Evolutionary conservation across 2,113 vertebrate genomes (phyloP), one percentile per base, ranked within the genome.

Genomic region (Puntigrus tetrazona): DNA sequence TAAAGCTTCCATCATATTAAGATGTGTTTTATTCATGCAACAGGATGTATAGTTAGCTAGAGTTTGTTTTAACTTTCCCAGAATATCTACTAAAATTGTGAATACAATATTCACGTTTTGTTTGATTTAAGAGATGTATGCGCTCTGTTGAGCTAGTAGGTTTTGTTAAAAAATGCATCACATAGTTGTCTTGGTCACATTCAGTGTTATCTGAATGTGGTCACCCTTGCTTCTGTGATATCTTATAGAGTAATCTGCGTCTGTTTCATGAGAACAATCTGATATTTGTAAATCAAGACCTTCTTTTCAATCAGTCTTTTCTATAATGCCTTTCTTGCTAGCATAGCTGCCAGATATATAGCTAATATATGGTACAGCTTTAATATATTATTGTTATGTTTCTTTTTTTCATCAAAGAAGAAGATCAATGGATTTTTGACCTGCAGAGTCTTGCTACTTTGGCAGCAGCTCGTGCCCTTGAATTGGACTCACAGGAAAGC

Each of bases 371-470:
- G 6, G n/a, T 3, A 45, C 0, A 11, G n/a, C n/a, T n/a, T 29
- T 38, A 20, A 8, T 10, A 38, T 20, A 3, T 34, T 63, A 1
- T 63, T 31, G 22, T 38, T 70, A 43, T 81, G 3, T 70, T 47
- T 8, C 7, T 59, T 80, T 88, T 29, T 55, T 10, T 76, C 25
- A 14, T 45, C 88, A 92, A 94, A 94, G 97, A 94, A 61, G 96
- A 96, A 81, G 96, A 98, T 43, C 63, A 95, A 87, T 92, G 96
- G 85, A 94, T 95, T 88, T 97, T 96, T 89, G 96, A 97, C 92
- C 95, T 99, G 75, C 96, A 95, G 89, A 96, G 95, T 84, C 94
- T 98, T 43, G 98, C 97, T 63, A 98, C 96, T 0, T 92, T 98
- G 89, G 97, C 98, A 1, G 93, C 96, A 0, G 97, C 97, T 77